These are phyloP conservation scores for Ametastegia equiseti DNA, from an alignment of 2,888 invertebrate genomes.

Conservation along the genomic window DNA sequence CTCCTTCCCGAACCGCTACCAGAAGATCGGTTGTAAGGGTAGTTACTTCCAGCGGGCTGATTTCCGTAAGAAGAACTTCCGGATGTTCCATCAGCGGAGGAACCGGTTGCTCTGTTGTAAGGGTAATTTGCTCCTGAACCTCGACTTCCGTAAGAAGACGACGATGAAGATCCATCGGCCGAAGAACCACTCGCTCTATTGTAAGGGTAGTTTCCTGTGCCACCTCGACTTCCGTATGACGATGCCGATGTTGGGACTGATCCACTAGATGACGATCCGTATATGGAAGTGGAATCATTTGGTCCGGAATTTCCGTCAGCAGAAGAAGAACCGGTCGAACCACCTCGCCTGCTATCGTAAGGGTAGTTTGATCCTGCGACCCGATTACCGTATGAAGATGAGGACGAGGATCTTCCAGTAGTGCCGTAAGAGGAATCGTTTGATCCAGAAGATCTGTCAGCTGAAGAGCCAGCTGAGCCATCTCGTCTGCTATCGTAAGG, in stretches of 20 bases:
- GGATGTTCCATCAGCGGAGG: neutral
- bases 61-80: too few relatives aligned
- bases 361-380: neutral
- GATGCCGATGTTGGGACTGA: too few relatives aligned
- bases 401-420: neutral
- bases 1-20: neutral
- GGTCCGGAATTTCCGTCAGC: neutral
- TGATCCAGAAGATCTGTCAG: neutral
- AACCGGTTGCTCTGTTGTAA: neutral
- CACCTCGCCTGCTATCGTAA: neutral
- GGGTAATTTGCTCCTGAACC: neutral
- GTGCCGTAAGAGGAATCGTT: neutral
- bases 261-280: too few relatives aligned
- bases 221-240: neutral
- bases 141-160: too few relatives aligned
- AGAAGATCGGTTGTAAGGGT: too few relatives aligned
- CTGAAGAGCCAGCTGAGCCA: neutral
- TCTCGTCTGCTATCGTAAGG: neutral
- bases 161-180: neutral
- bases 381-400: neutral
- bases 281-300: too few relatives aligned
- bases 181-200: neutral
- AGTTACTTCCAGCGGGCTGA: too few relatives aligned
- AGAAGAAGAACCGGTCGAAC: neutral
- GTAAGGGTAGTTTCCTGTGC: slow-evolving; percentile 1